Evolutionary conservation across 2,113 vertebrate species (phyloP).

Genomic region (Microcebus murinus): DNA sequence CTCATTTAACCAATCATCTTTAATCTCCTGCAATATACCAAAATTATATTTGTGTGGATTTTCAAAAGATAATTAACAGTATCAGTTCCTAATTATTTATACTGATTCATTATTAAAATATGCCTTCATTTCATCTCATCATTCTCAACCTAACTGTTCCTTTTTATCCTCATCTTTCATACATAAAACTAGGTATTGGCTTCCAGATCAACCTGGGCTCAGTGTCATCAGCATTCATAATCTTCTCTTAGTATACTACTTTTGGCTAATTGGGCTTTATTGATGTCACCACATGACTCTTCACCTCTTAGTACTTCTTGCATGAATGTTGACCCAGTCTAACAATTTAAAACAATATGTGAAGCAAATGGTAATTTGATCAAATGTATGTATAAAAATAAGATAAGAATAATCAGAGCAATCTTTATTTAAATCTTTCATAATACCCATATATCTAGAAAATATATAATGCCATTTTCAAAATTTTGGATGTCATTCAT

Average conservation of each 20-base stretch:
- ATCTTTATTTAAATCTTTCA: background rate
- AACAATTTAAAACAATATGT: background rate
- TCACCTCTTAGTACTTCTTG: background rate
- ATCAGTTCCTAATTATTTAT: background rate
- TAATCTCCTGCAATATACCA: background rate
- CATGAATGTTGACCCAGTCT: background rate
- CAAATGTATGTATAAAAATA: background rate
- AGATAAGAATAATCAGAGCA: background rate
- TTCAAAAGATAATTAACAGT: background rate
- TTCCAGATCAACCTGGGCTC: background rate
- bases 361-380: background rate
- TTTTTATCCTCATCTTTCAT: background rate
- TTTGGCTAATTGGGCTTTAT: background rate
- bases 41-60: no score
- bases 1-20: background rate
- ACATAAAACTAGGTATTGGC: background rate
- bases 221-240: background rate
- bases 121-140: background rate
- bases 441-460: background rate
- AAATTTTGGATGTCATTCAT: background rate
- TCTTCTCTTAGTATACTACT: background rate
- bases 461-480: background rate
- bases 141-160: background rate
- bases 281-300: background rate
- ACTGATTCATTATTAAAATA: background rate